Evolutionary conservation across 2,797 vertebrate species (phyloP), one percentile per base, ranked within the genome.

Genomic region (Vireo griseus): DNA sequence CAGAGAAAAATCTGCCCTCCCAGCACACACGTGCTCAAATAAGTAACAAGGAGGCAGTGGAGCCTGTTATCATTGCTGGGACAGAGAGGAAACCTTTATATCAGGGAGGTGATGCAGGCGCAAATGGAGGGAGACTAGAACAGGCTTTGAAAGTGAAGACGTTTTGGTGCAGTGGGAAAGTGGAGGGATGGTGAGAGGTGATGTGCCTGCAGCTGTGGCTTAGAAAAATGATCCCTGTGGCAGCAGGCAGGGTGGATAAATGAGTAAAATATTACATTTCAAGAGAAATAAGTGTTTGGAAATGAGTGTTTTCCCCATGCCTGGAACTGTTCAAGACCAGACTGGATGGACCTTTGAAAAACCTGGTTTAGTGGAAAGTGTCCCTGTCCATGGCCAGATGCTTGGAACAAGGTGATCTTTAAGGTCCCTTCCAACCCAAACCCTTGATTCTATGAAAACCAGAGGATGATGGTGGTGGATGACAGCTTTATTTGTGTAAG

Each of bases 31-130:
- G 28, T 47, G 26, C 15, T 59, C 9, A 31, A 31, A 61, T 22
- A 17, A 2, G 0, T 28, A 72, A 31, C 28, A n/a, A 35, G 31
- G 5, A 61, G 15, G 39, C 35, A 22, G 28, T 11, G 17, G 44
- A 63, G 13, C 40, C 26, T 37, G 20, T 39, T 67, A 2, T 13
- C 21, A 2, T 37, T 44, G 7, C 26, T 44, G 57, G 25, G 19
- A 18, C 20, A 15, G 37, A 58, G 37, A 33, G 59, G 3, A 74
- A 74, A 77, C 7, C 18, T 73, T 88, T 68, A 39, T 47, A 44
- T 63, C 10, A 0, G 13, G 4, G 25, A 75, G 6, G 19, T 1
- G 2, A 15, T 44, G 21, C 24, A 63, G 62, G 6, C 18, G 18
- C 45, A 74, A 39, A 26, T 31, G 29, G 45, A 86, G 35, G 26